Conservation (phyloP, 2,797 vertebrate species). For the Fistularia tabacaria region DNA sequence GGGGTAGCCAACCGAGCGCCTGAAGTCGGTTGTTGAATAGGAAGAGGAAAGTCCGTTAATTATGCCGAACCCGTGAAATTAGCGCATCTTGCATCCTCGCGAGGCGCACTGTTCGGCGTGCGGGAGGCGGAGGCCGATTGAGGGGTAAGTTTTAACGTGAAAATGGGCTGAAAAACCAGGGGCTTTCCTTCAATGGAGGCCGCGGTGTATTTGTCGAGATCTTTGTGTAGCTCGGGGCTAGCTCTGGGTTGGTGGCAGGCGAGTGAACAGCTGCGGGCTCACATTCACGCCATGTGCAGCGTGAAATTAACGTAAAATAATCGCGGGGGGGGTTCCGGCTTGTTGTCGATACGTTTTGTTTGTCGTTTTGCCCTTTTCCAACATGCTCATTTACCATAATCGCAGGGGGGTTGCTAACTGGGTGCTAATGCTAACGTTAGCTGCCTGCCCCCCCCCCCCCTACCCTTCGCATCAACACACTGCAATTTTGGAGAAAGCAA, state of each 20-base stretch:
- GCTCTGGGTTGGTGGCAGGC: slow-evolving; percentile 41
- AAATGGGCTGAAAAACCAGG: slow-evolving; percentile 28
- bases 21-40: slow-evolving; percentile 51
- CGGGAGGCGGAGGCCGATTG: slow-evolving; percentile 44
- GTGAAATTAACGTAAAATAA: fast-evolving
- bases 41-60: slow-evolving; percentile 21
- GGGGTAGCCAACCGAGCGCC: slow-evolving; percentile 52
- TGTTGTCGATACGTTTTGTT: slow-evolving; percentile 1
- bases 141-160: slow-evolving; percentile 63
- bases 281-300: not conserved
- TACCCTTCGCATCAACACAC: not conserved
- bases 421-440: slow-evolving; percentile 43
- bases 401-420: slow-evolving; percentile 55
- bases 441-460: slow-evolving; percentile 1
- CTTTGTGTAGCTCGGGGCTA: slow-evolving; percentile 78
- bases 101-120: not conserved
- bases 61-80: slow-evolving; percentile 56
- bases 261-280: slow-evolving; percentile 32
- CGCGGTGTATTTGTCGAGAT: slow-evolving; percentile 68
- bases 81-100: slow-evolving; percentile 1
- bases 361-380: slow-evolving; percentile 7
- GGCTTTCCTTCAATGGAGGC: slow-evolving; percentile 59
- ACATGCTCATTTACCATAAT: slow-evolving; percentile 39
- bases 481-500: not conserved
- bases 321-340: fast-evolving